phyloP scores from a whole-genome alignment of 2,113 vertebrate species.

The Theristicus caerulescens region DNA sequence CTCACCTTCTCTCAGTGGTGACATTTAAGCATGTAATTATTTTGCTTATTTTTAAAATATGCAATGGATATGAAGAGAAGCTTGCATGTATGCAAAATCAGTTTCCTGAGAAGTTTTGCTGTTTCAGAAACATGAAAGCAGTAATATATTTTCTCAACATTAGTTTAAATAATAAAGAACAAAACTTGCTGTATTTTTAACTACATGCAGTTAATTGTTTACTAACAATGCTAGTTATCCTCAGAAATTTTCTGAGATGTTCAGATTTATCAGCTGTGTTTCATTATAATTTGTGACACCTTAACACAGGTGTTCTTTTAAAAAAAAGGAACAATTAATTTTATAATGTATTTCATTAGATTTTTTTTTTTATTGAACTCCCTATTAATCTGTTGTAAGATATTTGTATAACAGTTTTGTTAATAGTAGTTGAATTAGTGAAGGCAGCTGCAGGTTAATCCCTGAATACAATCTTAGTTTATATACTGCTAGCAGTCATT shows the following conservation, averaged over 20 bases:
- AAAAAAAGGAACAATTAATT: neutral
- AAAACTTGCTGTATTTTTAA: neutral
- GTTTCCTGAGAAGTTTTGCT: neutral
- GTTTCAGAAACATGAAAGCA: neutral
- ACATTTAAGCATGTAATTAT: neutral
- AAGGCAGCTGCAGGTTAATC: neutral
- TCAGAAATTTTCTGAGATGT: neutral
- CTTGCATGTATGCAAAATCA: neutral
- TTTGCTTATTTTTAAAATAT: neutral
- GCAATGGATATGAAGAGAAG: neutral
- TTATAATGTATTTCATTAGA: neutral
- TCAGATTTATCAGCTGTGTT: neutral
- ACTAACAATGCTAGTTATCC: neutral
- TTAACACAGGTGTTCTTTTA: neutral
- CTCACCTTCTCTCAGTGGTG: neutral
- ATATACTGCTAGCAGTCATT: neutral
- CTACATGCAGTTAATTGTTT: neutral
- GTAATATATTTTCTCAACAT: neutral
- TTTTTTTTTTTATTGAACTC: neutral
- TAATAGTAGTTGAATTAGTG: neutral
- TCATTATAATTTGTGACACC: neutral
- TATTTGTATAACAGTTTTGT: neutral
- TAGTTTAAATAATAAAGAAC: neutral
- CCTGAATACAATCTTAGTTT: neutral
- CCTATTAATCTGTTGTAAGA: neutral